These are phyloP conservation scores for Acronicta aceris DNA, from an alignment of 2,888 invertebrate genomes.

Conservation along the genomic window DNA sequence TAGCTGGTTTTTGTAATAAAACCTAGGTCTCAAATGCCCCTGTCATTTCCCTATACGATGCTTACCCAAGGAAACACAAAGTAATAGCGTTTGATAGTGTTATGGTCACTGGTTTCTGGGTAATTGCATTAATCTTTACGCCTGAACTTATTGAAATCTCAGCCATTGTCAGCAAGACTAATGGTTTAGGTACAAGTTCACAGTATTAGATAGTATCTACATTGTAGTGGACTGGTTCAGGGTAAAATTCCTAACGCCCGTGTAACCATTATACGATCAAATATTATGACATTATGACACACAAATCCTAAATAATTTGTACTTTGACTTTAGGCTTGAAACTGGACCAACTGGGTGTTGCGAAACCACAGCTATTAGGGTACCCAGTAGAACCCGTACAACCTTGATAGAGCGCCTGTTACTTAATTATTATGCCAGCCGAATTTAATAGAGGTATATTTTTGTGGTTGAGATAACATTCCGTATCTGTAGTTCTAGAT, in stretches of 20 bases:
- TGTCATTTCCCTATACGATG: slow-evolving; percentile 16
- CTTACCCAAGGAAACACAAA: slow-evolving; percentile 11
- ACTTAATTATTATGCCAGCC: slow-evolving; percentile 89
- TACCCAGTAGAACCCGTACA: slow-evolving; percentile 74
- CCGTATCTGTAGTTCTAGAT: slow-evolving; percentile 45
- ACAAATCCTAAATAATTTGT: slow-evolving; percentile 84
- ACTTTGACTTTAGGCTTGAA: slow-evolving; percentile 81
- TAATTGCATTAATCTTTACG: slow-evolving; percentile 30
- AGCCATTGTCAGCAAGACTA: slow-evolving; percentile 26
- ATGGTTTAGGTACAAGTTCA: slow-evolving; percentile 38
- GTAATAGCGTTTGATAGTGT: slow-evolving; percentile 18
- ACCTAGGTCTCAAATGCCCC: slow-evolving; percentile 13
- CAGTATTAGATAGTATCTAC: slow-evolving; percentile 46
- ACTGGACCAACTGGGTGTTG: slow-evolving; percentile 78
- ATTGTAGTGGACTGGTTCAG: slow-evolving; percentile 57
- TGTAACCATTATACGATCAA: slow-evolving; percentile 69
- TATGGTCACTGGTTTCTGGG: slow-evolving; percentile 11
- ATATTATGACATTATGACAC: slow-evolving; percentile 78
- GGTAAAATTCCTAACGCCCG: slow-evolving; percentile 69
- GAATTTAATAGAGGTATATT: slow-evolving; percentile 79
- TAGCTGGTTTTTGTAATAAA: slow-evolving; percentile 49
- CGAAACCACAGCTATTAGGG: slow-evolving; percentile 81
- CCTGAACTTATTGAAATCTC: slow-evolving; percentile 26
- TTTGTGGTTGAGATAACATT: slow-evolving; percentile 68
- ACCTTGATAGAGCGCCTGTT: slow-evolving; percentile 85